Evolutionary conservation across 2,113 vertebrate genomes (phyloP).

Genomic region (Anguilla japonica): DNA sequence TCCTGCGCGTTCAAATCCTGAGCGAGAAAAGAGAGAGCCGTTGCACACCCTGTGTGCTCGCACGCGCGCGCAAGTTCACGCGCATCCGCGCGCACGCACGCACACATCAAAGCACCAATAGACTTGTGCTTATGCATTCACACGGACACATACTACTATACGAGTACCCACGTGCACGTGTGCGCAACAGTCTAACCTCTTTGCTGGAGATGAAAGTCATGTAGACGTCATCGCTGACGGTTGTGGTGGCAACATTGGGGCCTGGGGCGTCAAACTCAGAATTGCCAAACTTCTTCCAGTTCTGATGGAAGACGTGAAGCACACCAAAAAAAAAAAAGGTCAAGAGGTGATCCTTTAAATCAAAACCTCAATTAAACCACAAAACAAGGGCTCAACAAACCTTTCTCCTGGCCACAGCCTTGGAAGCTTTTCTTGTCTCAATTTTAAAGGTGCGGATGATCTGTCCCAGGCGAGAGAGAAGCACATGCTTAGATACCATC

Average conservation of each 20-base stretch:
- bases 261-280: conserved; percentile 86
- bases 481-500: neutral
- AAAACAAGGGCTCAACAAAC: conserved; percentile 53
- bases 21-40: neutral
- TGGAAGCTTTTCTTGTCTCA: conserved; percentile 91
- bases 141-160: neutral
- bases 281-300: conserved; percentile 97
- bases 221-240: conserved; percentile 91
- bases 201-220: conserved; percentile 98
- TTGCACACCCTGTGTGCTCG: neutral
- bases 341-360: neutral
- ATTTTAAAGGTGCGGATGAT: conserved; percentile 93
- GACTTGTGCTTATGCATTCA: neutral
- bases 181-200: conserved; percentile 70
- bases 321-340: neutral
- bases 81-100: neutral
- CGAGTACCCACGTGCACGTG: neutral
- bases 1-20: conserved; percentile 90
- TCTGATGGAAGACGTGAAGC: conserved; percentile 60
- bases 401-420: conserved; percentile 92
- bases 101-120: neutral
- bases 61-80: neutral
- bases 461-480: conserved; percentile 52
- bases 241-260: conserved; percentile 92
- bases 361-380: neutral